These are phyloP conservation scores for Spisula solida DNA, from an alignment of 2,888 invertebrate species.

Conservation along the genomic window DNA sequence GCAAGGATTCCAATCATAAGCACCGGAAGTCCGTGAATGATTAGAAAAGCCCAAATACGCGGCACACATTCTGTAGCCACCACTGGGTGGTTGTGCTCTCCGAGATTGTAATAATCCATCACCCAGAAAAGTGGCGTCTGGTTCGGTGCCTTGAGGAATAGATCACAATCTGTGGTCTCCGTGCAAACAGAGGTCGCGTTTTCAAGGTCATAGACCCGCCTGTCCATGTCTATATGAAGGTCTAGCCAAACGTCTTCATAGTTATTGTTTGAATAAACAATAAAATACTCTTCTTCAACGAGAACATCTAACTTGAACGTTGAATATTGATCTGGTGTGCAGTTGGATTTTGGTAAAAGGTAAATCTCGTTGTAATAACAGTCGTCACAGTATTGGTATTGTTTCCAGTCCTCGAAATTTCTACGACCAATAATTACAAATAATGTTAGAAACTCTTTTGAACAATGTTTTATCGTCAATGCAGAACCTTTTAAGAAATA, in stretches of 20 bases:
- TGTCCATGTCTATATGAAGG: conserved; percentile 44
- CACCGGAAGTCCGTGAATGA: conserved; percentile 52
- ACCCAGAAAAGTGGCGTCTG: conserved; percentile 54
- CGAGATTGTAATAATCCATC: conserved; percentile 57
- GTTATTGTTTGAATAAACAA: conserved; percentile 53
- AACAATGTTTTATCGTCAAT: conserved; percentile 47
- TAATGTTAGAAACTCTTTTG: conserved; percentile 39
- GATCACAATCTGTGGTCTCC: conserved; percentile 44
- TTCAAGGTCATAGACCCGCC: conserved; percentile 48
- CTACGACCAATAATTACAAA: conserved; percentile 50
- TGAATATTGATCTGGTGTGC: neutral
- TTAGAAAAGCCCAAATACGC: conserved; percentile 62
- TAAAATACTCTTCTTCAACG: conserved; percentile 57
- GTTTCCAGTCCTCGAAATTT: conserved; percentile 59
- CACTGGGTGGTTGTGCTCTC: conserved; percentile 49
- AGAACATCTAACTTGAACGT: conserved; percentile 18
- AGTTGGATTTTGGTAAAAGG: neutral
- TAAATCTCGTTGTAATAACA: conserved; percentile 52
- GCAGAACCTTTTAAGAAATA: conserved; percentile 54
- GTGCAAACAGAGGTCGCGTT: conserved; percentile 47
- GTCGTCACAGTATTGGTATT: conserved; percentile 50
- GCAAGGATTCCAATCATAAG: conserved; percentile 54
- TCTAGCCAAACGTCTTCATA: conserved; percentile 49
- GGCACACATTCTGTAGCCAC: conserved; percentile 65
- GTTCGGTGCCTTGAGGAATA: conserved; percentile 41